These are phyloP conservation scores for Lanistes nyassanus DNA, from an alignment of 1,140 invertebrate genomes.

Conservation along the genomic window DNA sequence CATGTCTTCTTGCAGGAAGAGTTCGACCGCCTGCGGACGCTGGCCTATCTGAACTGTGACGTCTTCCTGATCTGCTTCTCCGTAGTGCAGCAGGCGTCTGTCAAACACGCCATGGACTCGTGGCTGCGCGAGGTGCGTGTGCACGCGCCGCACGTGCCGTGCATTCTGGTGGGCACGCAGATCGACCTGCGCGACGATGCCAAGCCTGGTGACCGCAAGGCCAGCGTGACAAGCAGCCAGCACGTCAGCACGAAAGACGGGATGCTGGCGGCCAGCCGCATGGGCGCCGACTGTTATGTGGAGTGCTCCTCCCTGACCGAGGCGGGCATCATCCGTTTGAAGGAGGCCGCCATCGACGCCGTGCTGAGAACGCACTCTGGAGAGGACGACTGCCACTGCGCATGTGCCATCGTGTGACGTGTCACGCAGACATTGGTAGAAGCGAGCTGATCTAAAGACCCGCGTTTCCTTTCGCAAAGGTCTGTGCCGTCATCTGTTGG, in stretches of 20 bases:
- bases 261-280: slow-evolving; percentile 73
- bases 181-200: slow-evolving; percentile 43
- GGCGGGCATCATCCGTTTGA: slow-evolving; percentile 73
- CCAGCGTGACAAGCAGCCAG: background rate
- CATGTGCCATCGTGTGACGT: slow-evolving; percentile 42
- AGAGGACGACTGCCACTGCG: slow-evolving; percentile 30
- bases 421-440: no score
- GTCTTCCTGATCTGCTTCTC: slow-evolving; percentile 99
- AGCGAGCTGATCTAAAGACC: no score
- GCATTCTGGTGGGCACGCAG: slow-evolving; percentile 78
- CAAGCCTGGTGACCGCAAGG: slow-evolving; percentile 7
- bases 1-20: slow-evolving; percentile 76
- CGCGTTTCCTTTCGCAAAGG: no score
- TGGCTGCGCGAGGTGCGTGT: slow-evolving; percentile 71
- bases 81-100: slow-evolving; percentile 95
- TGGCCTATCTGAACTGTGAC: slow-evolving; percentile 97
- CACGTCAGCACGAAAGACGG: slow-evolving; percentile 79
- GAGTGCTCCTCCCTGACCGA: slow-evolving; percentile 93
- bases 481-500: no score
- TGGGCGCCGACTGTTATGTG: slow-evolving; percentile 86
- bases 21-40: slow-evolving; percentile 89
- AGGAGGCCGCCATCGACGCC: slow-evolving; percentile 38
- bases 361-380: slow-evolving; percentile 22
- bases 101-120: slow-evolving; percentile 96
- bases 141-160: slow-evolving; percentile 82